These are phyloP conservation scores for Eupeodes luniger DNA, from an alignment of 2,888 invertebrate species.

Conservation along the genomic window DNA sequence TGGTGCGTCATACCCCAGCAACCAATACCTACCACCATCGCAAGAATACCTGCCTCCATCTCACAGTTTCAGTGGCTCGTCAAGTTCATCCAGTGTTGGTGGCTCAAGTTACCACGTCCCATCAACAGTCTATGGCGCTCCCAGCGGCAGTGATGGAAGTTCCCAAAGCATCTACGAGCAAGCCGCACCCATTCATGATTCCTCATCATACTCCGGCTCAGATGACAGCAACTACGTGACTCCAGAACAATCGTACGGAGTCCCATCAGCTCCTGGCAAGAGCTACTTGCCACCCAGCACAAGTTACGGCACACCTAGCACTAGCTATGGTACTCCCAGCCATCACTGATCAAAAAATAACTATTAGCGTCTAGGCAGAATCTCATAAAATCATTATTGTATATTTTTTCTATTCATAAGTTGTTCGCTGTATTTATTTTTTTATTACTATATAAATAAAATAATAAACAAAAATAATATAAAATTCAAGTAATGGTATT, in stretches of 20 bases:
- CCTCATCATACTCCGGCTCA: conserved; percentile 42
- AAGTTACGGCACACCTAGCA: conserved; percentile 54
- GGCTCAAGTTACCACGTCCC: conserved; percentile 53
- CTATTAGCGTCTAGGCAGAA: conserved; percentile 32
- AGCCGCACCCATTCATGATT: conserved; percentile 55
- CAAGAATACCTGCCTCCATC: conserved; percentile 57
- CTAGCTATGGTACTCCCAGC: conserved; percentile 50
- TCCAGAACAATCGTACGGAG: conserved; percentile 62
- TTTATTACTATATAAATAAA: conserved; percentile 7
- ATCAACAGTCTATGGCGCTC: conserved; percentile 66
- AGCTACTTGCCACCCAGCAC: conserved; percentile 65
- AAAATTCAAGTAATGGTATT: conserved; percentile 28
- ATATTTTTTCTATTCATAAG: conserved; percentile 65
- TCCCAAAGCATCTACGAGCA: conserved; percentile 51
- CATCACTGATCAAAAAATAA: conserved; percentile 52
- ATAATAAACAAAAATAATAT: conserved; percentile 36
- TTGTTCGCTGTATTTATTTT: conserved; percentile 69
- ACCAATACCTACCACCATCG: conserved; percentile 57
- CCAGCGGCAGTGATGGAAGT: conserved; percentile 44
- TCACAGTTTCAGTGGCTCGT: conserved; percentile 49
- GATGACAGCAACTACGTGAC: conserved; percentile 53
- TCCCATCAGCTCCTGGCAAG: conserved; percentile 59
- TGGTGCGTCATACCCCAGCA: conserved; percentile 67
- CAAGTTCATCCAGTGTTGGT: conserved; percentile 43
- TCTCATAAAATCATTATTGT: conserved; percentile 59